Evolutionary conservation across 2,888 invertebrate species (phyloP).

Genomic region (Pocota personata): DNA sequence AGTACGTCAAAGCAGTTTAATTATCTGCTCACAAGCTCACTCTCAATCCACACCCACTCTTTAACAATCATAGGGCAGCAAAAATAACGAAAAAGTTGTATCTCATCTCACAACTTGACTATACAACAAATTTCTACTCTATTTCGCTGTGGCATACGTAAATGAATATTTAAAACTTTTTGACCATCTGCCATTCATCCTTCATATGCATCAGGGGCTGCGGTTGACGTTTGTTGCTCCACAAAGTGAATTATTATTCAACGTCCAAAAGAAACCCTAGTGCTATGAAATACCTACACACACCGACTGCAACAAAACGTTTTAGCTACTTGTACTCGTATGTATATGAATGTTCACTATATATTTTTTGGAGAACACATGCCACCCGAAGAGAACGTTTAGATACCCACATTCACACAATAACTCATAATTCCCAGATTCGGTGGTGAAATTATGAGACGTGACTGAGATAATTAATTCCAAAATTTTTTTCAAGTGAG

Average conservation of each 20-base stretch:
- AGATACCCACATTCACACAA: constrained; percentile 19
- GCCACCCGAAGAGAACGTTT: constrained; percentile 23
- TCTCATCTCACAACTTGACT: neutral
- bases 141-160: neutral
- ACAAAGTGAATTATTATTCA: constrained; percentile 58
- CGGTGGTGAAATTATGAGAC: constrained; percentile 69
- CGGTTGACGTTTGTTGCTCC: constrained; percentile 56
- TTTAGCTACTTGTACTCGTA: neutral
- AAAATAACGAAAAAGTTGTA: no score
- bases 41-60: no score
- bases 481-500: constrained; percentile 25
- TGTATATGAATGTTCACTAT: neutral
- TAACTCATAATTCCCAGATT: constrained; percentile 64
- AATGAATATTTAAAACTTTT: constrained; percentile 39
- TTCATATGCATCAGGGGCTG: constrained; percentile 52
- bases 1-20: no score
- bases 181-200: constrained; percentile 47
- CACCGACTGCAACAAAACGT: constrained; percentile 13
- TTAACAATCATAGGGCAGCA: no score
- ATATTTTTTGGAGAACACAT: constrained; percentile 15
- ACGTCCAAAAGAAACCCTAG: neutral
- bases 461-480: constrained; percentile 73
- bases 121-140: neutral
- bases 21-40: no score
- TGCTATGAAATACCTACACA: constrained; percentile 10